Evolutionary conservation across 2,113 vertebrate species (phyloP), one percentile per base, ranked within the genome.

Genomic region (Glaucidium brasilianum): DNA sequence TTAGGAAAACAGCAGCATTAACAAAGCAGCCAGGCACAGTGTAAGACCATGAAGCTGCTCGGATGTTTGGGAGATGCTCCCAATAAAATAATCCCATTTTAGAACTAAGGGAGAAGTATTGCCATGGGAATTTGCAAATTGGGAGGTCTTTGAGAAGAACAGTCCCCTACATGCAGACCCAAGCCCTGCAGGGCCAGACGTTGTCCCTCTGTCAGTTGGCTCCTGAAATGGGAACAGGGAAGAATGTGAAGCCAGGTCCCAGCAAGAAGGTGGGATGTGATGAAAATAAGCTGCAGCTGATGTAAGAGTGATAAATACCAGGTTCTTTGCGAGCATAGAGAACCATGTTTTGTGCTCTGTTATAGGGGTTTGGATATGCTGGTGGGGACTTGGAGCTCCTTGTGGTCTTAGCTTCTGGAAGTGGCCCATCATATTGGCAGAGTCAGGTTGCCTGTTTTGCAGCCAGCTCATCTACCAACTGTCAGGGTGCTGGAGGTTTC

Each of bases 401-500:
- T 64, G 77, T 12, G 15, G 73, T 67, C 85, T 95, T 67, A 95
- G 85, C 82, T 79, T 64, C 90, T 95, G 89, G 95, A 97, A 88
- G 22, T 58, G 76, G n/a, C 89, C 91, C 93, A 53, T 72, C 18
- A 63, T 59, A 63, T 77, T 94, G 96, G 95, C 95, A 95, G 87
- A 74, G 92, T 75, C 30, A 3, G 39, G 88, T 92, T 52, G 13
- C 83, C 66, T 20, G 2, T 85, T 96, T 92, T 89, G 86, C 89
- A 94, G 81, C 73, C 92, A 92, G 90, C 92, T 92, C 91, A 93
- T 19, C 91, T 68, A 75, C 84, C 94, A 92, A 39, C 85, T 94
- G 74, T 93, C 47, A 4, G 64, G 90, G 76, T 30, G 22, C 66
- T 95, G 90, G 91, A 78, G 52, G 93, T 83, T 96, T 94, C 79